phyloP scores from a whole-genome alignment of 2,888 invertebrate genomes.

The Pimpla rufipes region DNA sequence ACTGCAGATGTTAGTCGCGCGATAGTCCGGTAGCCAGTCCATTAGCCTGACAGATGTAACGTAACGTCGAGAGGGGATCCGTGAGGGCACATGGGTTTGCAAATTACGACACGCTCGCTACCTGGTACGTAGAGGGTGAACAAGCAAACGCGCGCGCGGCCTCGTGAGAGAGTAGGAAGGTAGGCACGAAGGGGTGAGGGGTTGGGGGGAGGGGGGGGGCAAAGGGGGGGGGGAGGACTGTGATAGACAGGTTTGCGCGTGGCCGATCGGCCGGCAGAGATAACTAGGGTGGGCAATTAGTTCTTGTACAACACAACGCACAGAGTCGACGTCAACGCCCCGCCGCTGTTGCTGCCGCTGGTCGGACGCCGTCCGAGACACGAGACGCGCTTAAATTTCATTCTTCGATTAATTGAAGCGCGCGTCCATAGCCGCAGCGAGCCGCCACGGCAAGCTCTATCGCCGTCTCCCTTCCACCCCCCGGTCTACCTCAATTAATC shows the following conservation, averaged over 20 bases:
- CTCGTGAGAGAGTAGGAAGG: too few relatives aligned
- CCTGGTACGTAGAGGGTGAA: slow-evolving; percentile 71
- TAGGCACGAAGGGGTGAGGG: slow-evolving; percentile 10
- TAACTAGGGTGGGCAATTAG: slow-evolving; percentile 75
- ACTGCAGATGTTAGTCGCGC: slow-evolving; percentile 75
- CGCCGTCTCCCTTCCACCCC: too few relatives aligned
- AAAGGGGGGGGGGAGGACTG: slow-evolving; percentile 64
- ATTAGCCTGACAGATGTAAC: slow-evolving; percentile 83
- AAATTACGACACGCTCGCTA: slow-evolving; percentile 80
- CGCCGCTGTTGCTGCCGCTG: slow-evolving; percentile 18
- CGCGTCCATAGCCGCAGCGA: background rate
- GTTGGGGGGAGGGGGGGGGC: slow-evolving; percentile 39
- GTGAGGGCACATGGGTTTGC: slow-evolving; percentile 78
- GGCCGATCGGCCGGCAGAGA: slow-evolving; percentile 71
- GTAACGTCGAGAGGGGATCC: slow-evolving; percentile 76
- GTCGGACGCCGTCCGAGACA: slow-evolving; percentile 43
- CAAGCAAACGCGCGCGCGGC: slow-evolving; percentile 35
- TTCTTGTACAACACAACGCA: slow-evolving; percentile 62
- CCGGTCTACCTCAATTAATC: slow-evolving; percentile 43
- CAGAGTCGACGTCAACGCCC: slow-evolving; percentile 61
- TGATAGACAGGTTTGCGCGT: slow-evolving; percentile 75
- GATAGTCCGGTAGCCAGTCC: slow-evolving; percentile 80
- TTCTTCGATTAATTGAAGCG: slow-evolving; percentile 61
- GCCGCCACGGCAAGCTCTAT: slow-evolving; percentile 13
- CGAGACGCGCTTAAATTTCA: slow-evolving; percentile 47